Base-by-base conservation (phyloP, 2,113 vertebrate genomes). In the Orthonyx spaldingii region DNA sequence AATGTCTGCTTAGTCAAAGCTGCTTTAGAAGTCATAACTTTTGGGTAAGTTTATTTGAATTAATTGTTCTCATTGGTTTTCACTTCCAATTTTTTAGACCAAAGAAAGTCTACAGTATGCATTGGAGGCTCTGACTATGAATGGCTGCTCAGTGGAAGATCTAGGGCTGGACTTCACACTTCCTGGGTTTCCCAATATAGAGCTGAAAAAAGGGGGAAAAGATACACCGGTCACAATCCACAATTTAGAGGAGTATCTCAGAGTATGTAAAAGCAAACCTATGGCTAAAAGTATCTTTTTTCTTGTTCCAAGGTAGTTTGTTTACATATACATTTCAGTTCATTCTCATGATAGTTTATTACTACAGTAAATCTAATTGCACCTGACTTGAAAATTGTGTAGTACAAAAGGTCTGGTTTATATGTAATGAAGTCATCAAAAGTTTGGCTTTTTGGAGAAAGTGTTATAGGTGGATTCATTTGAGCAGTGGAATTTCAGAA, bases 151-250 rank as follows among this genome's bases (percentile, higher is more conserved):
- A 47, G 99, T 99, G 94, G 99, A 99, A 98, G 99, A 99, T 94
- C 98, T 99, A 61, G 99, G 99, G 42, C 97, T 99, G 97, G 99
- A 99, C 97, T 99, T 99, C 96, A 99, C 99, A 28, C 98, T 99
- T 75, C 99, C 99, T 57, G 99, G 99, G 18, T 99, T 99, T 98
- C 99, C 99, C 44, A 99, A 99, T 94, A 99, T 99, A 57, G 99
- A 99, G 94, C 98, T 99, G 96, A 99, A 99, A 96, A 99, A 99
- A 97, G 99, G 99, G n/a, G 99, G 99, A 59, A 99, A 99, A 97
- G 99, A 99, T 57, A 97, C 99, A 72, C 98, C 99, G 0, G 99
- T 99, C 90, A 99, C 99, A 32, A 99, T 99, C 97, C 98, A 99
- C 98, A 99, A 99, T 78, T 97, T 99, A 95, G 99, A 99, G 96